Percentiles rank a stretch among this genome's conserved stretches.
Evolutionary conservation across 2,888 invertebrate genomes (phyloP).

Genomic region (Cerastoderma edule): DNA sequence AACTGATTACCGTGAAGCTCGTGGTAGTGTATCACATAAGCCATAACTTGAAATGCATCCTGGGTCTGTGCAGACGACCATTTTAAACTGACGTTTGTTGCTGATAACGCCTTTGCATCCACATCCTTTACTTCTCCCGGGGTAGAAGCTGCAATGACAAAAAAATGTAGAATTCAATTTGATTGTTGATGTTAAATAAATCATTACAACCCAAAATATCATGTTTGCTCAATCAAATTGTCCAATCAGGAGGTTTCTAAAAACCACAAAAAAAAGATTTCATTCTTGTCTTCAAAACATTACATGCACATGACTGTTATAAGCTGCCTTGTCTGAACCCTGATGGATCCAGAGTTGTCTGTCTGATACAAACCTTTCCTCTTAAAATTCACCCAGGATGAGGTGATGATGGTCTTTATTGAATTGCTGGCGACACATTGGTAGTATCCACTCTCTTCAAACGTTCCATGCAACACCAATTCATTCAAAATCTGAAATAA

Average conservation of each 20-base stretch:
- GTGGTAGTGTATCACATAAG: constrained; percentile 88
- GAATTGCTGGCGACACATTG: constrained; percentile 88
- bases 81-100: constrained; percentile 86
- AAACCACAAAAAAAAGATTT: too few relatives aligned
- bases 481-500: constrained; percentile 24
- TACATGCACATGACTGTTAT: too few relatives aligned
- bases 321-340: too few relatives aligned
- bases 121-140: constrained; percentile 87
- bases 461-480: constrained; percentile 81
- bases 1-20: constrained; percentile 48
- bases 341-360: too few relatives aligned
- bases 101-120: constrained; percentile 87
- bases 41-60: constrained; percentile 85
- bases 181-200: too few relatives aligned
- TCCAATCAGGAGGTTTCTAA: too few relatives aligned
- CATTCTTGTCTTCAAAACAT: too few relatives aligned
- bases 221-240: too few relatives aligned
- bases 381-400: constrained; percentile 57
- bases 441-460: constrained; percentile 83
- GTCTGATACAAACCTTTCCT: constrained; percentile 63
- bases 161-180: too few relatives aligned
- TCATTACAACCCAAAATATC: too few relatives aligned
- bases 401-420: constrained; percentile 79
- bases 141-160: constrained; percentile 83
- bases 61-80: constrained; percentile 83